Percentiles rank a stretch among this genome's conserved stretches.
phyloP scores from a whole-genome alignment of 2,113 vertebrate genomes.

The Danio rerio region DNA sequence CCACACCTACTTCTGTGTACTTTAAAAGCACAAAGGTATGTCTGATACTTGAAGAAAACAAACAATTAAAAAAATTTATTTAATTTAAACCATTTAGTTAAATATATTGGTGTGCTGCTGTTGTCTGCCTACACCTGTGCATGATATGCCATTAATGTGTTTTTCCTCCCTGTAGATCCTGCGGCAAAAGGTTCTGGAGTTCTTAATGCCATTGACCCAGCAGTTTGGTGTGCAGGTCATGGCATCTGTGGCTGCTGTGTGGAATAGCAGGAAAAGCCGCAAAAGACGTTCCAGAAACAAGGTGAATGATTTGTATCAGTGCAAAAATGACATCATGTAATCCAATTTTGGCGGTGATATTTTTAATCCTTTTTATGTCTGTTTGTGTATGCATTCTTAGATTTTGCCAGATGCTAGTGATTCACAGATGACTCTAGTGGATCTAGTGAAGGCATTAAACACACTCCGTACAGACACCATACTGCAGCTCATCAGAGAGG shows the following conservation, averaged over 20 bases:
- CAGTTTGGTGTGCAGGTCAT: constrained; percentile 87
- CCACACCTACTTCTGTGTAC: constrained; percentile 87
- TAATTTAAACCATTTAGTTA: neutral
- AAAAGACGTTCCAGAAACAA: constrained; percentile 83
- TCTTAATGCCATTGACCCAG: constrained; percentile 85
- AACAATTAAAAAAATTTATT: too few relatives aligned
- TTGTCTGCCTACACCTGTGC: constrained; percentile 11
- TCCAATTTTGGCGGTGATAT: neutral
- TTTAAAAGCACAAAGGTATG: constrained; percentile 93
- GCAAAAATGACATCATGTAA: neutral
- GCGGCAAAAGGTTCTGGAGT: constrained; percentile 88
- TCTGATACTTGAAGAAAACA: neutral
- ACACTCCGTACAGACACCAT: constrained; percentile 83
- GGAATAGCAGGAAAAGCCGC: constrained; percentile 85
- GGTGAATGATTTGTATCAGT: constrained; percentile 69
- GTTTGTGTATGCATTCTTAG: constrained; percentile 67
- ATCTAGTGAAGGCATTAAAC: constrained; percentile 85
- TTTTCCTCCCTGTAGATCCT: constrained; percentile 77
- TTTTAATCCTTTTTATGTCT: neutral
- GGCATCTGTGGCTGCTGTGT: constrained; percentile 88
- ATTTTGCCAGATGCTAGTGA: constrained; percentile 82
- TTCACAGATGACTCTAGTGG: constrained; percentile 85
- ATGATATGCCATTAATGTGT: constrained; percentile 9
- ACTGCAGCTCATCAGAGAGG: constrained; percentile 90
- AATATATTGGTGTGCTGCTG: neutral